A percentile compares a stretch with the other conserved stretches of the same genome.
Evolutionary conservation across 2,797 vertebrate genomes (phyloP).

Genomic region (Coregonus suidteri): DNA sequence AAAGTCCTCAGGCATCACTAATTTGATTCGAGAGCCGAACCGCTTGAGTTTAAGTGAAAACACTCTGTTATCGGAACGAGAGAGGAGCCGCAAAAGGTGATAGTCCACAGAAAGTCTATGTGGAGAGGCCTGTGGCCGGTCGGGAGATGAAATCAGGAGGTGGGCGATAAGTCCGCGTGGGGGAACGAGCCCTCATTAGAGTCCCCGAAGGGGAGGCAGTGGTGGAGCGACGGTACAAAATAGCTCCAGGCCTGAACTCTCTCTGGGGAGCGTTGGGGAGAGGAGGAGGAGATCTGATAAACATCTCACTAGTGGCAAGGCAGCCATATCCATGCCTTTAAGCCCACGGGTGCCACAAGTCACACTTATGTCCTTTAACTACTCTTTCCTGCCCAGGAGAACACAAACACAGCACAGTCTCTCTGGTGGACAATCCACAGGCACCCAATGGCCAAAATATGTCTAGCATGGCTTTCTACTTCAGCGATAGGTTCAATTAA

Average conservation of each 20-base stretch:
- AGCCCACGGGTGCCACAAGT: slow-evolving; percentile 65
- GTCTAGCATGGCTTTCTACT: neutral
- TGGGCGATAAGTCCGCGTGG: slow-evolving; percentile 65
- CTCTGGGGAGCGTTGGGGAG: slow-evolving; percentile 59
- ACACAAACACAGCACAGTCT: slow-evolving; percentile 49
- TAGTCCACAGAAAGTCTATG: slow-evolving; percentile 51
- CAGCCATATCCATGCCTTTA: slow-evolving; percentile 66
- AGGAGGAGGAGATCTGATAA: slow-evolving; percentile 66
- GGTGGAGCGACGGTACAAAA: slow-evolving; percentile 65
- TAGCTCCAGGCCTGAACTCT: slow-evolving; percentile 72
- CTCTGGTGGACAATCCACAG: slow-evolving; percentile 24
- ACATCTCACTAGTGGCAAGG: slow-evolving; percentile 62
- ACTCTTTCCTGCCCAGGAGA: slow-evolving; percentile 54
- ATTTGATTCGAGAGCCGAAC: slow-evolving; percentile 70
- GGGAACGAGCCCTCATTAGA: slow-evolving; percentile 72
- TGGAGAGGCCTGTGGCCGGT: slow-evolving; percentile 61
- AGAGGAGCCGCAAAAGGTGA: slow-evolving; percentile 66
- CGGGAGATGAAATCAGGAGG: slow-evolving; percentile 74
- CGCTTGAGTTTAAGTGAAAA: slow-evolving; percentile 65
- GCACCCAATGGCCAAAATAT: slow-evolving; percentile 3
- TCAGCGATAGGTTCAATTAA: neutral
- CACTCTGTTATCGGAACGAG: slow-evolving; percentile 68
- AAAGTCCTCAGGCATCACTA: slow-evolving; percentile 64
- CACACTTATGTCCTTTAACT: slow-evolving; percentile 69
- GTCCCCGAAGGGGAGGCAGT: slow-evolving; percentile 54